Percentiles rank a stretch among this genome's conserved stretches.
These are phyloP conservation scores for Sphaeramia orbicularis DNA, from an alignment of 2,797 vertebrate genomes.

Conservation along the genomic window DNA sequence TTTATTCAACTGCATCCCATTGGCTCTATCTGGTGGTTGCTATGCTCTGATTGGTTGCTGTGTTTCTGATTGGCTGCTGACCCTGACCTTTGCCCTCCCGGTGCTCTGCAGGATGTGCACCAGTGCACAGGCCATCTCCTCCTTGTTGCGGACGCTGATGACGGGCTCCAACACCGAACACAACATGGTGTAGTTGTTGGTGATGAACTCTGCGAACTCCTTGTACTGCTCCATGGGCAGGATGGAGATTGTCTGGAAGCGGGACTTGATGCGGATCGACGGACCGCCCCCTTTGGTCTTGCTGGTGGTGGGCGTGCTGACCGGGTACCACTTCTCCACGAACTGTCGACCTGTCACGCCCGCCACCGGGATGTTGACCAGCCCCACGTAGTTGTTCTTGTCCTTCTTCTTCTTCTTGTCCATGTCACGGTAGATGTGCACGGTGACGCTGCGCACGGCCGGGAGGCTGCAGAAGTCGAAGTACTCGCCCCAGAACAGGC, in stretches of 20 bases:
- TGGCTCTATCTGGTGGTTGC: too few relatives aligned
- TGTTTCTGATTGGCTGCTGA: too few relatives aligned
- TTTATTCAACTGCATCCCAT: too few relatives aligned
- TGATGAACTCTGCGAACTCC: constrained; percentile 97
- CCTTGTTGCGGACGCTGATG: constrained; percentile 96
- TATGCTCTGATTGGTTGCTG: too few relatives aligned
- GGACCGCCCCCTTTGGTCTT: constrained; percentile 92
- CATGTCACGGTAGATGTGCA: constrained; percentile 95
- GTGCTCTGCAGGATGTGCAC: constrained; percentile 98
- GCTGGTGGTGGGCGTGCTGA: constrained; percentile 93
- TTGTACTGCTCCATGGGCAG: constrained; percentile 99
- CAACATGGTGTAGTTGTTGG: constrained; percentile 92
- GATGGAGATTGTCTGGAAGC: constrained; percentile 94
- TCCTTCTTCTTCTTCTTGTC: constrained; percentile 98
- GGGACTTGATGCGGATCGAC: constrained; percentile 95
- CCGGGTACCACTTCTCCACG: constrained; percentile 97
- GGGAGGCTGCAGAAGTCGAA: constrained; percentile 93
- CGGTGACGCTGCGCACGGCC: constrained; percentile 89
- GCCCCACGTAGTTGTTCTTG: constrained; percentile 96
- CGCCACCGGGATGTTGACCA: constrained; percentile 93
- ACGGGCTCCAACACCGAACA: constrained; percentile 96
- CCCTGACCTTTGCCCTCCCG: constrained; percentile 92
- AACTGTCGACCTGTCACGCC: constrained; percentile 92
- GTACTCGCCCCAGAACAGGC: constrained; percentile 98
- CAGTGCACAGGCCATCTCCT: constrained; percentile 95